Base-by-base conservation (phyloP, 2,888 invertebrate species). In the Metallyticus violacea region DNA sequence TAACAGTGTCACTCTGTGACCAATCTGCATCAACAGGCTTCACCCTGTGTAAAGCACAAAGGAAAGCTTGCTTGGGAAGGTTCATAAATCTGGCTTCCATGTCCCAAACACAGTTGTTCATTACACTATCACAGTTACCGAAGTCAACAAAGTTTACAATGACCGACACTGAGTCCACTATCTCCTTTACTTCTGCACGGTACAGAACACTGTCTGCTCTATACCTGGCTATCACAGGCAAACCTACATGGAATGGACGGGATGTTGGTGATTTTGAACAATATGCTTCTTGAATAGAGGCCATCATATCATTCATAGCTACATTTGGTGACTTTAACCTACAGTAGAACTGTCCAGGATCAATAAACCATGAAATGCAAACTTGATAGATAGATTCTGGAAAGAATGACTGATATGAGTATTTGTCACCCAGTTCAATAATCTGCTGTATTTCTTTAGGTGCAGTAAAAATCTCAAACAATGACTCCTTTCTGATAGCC, bases 81-180 rank as follows among this genome's bases (percentile, higher is more conserved):
- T 93, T 92, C 91, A 95, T 93, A 88, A 96, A 93, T 88, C 94
- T 93, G 81, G 92, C 93, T 89, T 96, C 96, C 87, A 96, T 92
- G 85, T 94, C 94, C 94, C 95, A 97, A 28, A 96, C 94, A 89
- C 95, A 95, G 87, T 92, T 93, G 0, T 93, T 92, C 81, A 94
- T 93, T 0, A 96, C 95, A 0, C 94, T 92, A 78, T 95, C 94
- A 86, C 93, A 93, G 90, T 96, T 96, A 3, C 97, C 97, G 89
- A 95, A 96, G 91, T 97, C 97, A 0, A 97, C 93, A 90, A 95
- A 97, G 29, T 94, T 93, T 0, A 97, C 95, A 86, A 94, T 93
- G 90, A 94, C 77, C 2, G 95, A 89, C 94, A 94, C 1, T 93
- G 93, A 79, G 7, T 85, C 79, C 6, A 29, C 26, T 1, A 86